Percentiles rank a stretch among this genome's conserved stretches.
These are phyloP conservation scores for Echinops telfairi DNA, from an alignment of 2,113 vertebrate species.

Conservation along the genomic window DNA sequence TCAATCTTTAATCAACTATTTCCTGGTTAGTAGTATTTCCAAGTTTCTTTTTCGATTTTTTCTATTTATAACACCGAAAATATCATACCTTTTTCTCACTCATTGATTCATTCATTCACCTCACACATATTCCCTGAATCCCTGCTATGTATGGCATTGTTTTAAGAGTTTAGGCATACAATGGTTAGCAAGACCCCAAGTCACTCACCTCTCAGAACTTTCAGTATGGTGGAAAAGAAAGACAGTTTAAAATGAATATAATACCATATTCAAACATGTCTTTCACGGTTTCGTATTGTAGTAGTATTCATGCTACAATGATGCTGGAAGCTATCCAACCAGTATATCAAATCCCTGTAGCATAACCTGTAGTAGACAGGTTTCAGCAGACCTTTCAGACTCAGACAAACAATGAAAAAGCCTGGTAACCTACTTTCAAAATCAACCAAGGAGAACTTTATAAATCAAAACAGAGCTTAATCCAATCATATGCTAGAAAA, in stretches of 20 bases:
- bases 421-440: background rate
- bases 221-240: background rate
- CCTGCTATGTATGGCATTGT: background rate
- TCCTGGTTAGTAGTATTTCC: background rate
- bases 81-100: slow-evolving; percentile 6
- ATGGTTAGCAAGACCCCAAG: background rate
- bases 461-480: background rate
- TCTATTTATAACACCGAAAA: slow-evolving; percentile 35
- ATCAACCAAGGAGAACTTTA: background rate
- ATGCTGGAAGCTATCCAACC: background rate
- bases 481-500: background rate
- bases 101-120: slow-evolving; percentile 2
- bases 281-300: background rate
- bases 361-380: background rate
- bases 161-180: background rate
- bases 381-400: background rate
- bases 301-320: background rate
- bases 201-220: background rate
- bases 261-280: background rate
- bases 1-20: background rate
- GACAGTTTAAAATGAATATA: background rate
- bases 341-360: background rate
- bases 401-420: background rate
- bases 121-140: background rate
- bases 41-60: background rate